Evolutionary conservation across 2,113 vertebrate species (phyloP), one percentile per base, ranked within the genome.

Genomic region (Ciconia stormi): DNA sequence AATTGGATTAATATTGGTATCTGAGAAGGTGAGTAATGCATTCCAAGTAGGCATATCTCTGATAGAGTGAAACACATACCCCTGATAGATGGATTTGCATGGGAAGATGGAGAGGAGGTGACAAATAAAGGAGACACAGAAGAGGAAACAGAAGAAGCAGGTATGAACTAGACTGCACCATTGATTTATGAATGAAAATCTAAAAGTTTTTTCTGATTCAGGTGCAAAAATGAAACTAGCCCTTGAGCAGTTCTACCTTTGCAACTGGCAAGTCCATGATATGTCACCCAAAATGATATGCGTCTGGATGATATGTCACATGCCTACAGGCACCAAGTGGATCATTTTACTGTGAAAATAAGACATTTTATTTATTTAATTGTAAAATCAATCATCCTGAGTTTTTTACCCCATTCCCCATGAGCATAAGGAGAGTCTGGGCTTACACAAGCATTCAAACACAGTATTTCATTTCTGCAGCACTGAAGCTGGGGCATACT

Each of bases 141-240:
- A 83, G n/a, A 92, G 15, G 16, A n/a, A 74, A 73, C 6, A 89
- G 78, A 78, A 79, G 66, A 22, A 72, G 62, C 70, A 80, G 40
- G 53, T 91, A 69, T 73, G 58, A 94, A 82, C 81, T 89, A 87
- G 77, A 91, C 27, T 34, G 18, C 15, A 53, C 11, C 46, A 62
- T 1, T 95, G 91, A 94, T 95, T 97, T 96, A 94, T 69, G 66
- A 96, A 93, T 50, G 30, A 85, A 95, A 89, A 85, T 58, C 38
- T 46, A 25, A 34, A 82, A 50, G 40, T 46, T 65, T n/a, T 26
- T 89, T 76, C 84, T 72, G 62, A 77, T 66, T 96, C 81, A 91
- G 58, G 74, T 94, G 38, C 38, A 80, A 91, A 95, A 91, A 42
- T 58, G 69, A 87, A 88, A 82, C 42, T 69, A 94, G 50, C 70